phyloP scores from a whole-genome alignment of 2,113 vertebrate species.

The Ammodytes dubius region DNA sequence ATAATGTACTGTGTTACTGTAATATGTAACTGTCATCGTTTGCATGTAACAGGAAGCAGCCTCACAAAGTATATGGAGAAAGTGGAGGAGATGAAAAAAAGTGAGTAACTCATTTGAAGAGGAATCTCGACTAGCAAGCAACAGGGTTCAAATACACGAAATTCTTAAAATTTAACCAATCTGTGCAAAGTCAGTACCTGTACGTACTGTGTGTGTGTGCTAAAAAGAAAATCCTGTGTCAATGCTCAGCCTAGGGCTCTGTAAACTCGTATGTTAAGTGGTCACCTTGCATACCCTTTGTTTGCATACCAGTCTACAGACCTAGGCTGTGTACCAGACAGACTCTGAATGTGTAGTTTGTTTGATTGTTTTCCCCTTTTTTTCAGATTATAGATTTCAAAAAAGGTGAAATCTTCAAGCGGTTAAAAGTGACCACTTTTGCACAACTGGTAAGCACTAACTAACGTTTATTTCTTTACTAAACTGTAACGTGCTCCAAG shows the following conservation, averaged over 20 bases:
- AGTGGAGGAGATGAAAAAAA: constrained; percentile 92
- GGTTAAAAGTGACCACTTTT: constrained; percentile 95
- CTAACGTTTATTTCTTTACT: not conserved
- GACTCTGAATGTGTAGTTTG: not conserved
- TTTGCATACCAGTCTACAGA: not conserved
- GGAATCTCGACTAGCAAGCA: not conserved
- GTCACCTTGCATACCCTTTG: too few species aligned
- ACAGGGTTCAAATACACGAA: not conserved
- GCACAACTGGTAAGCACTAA: constrained; percentile 91
- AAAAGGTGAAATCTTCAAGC: constrained; percentile 96
- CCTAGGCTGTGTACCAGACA: too few species aligned
- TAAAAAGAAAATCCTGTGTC: too few species aligned
- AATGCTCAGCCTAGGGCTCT: too few species aligned
- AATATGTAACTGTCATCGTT: not conserved
- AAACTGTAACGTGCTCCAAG: not conserved
- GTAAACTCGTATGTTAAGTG: too few species aligned
- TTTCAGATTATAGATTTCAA: constrained; percentile 94
- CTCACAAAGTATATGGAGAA: constrained; percentile 93
- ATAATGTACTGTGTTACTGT: not conserved
- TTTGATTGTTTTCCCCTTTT: constrained; percentile 21
- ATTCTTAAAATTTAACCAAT: too few species aligned
- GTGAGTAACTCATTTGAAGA: constrained; percentile 85
- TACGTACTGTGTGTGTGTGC: too few species aligned
- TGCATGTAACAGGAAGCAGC: constrained; percentile 88
- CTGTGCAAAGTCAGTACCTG: too few species aligned